Evolutionary conservation across 2,888 invertebrate species (phyloP).

Genomic region (Apamea anceps): DNA sequence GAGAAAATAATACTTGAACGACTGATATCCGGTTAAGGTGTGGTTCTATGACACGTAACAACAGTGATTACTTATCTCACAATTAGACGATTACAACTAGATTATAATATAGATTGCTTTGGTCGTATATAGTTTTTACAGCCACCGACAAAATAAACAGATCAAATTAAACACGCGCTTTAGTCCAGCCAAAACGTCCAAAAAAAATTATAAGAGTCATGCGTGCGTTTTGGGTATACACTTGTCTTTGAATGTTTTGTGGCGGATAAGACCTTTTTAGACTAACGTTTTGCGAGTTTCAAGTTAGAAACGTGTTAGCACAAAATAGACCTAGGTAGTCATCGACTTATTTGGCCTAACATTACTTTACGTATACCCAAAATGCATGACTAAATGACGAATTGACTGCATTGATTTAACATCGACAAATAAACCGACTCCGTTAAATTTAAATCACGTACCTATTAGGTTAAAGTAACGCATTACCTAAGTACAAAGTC

Average conservation of each 20-base stretch:
- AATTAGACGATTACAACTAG: constrained; percentile 73
- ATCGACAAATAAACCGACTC: constrained; percentile 17
- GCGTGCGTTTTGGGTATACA: constrained; percentile 33
- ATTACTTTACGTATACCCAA: constrained; percentile 28
- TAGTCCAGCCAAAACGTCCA: constrained; percentile 54
- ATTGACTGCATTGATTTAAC: constrained; percentile 35
- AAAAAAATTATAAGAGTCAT: constrained; percentile 7
- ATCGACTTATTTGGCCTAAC: not conserved
- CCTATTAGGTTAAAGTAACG: not conserved
- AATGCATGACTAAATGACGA: constrained; percentile 31
- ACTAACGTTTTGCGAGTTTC: not conserved
- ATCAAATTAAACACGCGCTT: constrained; percentile 53
- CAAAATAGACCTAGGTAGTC: not conserved
- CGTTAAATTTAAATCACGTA: not conserved
- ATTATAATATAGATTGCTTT: constrained; percentile 81
- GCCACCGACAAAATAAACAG: constrained; percentile 68
- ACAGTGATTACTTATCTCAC: constrained; percentile 71
- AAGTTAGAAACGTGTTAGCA: not conserved
- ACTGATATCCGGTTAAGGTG: constrained; percentile 29
- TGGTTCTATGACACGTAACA: constrained; percentile 44
- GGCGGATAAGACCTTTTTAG: not conserved
- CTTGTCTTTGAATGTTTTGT: not conserved
- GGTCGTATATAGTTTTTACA: constrained; percentile 79
- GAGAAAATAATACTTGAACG: not conserved
- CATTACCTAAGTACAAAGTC: not conserved